A percentile compares a stretch with the other conserved stretches of the same genome.
These are phyloP conservation scores for Drosophila gaucha DNA, from an alignment of 2,888 invertebrate genomes.

Conservation along the genomic window DNA sequence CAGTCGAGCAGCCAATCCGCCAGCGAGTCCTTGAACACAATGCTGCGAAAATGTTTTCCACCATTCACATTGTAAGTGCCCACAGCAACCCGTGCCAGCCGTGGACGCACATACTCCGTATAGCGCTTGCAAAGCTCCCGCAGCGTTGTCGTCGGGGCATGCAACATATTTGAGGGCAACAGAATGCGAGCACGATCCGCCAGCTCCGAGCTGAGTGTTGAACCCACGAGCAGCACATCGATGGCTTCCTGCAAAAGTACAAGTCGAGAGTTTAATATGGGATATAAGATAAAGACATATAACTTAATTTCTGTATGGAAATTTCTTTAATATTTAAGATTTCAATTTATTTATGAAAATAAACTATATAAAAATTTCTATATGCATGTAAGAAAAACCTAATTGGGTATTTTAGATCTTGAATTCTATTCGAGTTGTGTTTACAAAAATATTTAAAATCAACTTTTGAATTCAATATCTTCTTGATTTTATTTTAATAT, in stretches of 20 bases:
- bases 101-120: conserved; percentile 88
- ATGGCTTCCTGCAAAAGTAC: conserved; percentile 90
- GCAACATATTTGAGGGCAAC: conserved; percentile 93
- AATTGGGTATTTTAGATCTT: no score
- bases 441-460: no score
- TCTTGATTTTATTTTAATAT: no score
- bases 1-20: conserved; percentile 96
- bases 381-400: no score
- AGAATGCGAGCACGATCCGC: conserved; percentile 96
- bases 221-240: conserved; percentile 96
- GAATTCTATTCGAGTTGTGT: no score
- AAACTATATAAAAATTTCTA: no score
- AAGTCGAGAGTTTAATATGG: background rate
- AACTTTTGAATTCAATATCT: no score
- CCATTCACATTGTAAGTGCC: conserved; percentile 99
- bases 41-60: conserved; percentile 98
- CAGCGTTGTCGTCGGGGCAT: conserved; percentile 93
- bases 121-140: conserved; percentile 94
- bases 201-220: conserved; percentile 94
- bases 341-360: no score
- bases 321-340: no score
- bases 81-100: conserved; percentile 91
- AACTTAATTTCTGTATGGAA: no score
- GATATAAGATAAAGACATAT: background rate
- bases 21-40: conserved; percentile 96